These are phyloP conservation scores for Drosophila subsilvestris DNA, from an alignment of 2,888 invertebrate species.

Conservation along the genomic window DNA sequence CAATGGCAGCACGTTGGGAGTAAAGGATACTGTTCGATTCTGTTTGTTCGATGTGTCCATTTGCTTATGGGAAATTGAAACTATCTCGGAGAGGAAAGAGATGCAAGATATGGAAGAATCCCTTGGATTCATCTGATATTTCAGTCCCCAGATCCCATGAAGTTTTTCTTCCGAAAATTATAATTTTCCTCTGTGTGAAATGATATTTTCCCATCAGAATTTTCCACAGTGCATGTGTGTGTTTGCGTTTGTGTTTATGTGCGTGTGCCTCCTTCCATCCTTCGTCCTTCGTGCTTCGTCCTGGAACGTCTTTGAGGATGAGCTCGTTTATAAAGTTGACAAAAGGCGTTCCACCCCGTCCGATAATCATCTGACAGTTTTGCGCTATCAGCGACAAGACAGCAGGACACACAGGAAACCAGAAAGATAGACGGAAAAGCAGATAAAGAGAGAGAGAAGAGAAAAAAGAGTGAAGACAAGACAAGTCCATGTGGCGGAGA, in stretches of 20 bases:
- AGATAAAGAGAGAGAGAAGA: neutral
- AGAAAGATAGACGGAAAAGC: slow-evolving; percentile 4
- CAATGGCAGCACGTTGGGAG: no score
- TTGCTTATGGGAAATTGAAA: no score
- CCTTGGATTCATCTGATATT: no score
- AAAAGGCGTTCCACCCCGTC: slow-evolving; percentile 67
- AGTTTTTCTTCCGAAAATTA: no score
- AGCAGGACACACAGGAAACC: slow-evolving; percentile 11
- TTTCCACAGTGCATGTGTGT: neutral
- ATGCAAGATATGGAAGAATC: no score
- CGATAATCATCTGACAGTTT: slow-evolving; percentile 79
- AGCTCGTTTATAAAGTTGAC: slow-evolving; percentile 79
- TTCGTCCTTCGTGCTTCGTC: slow-evolving; percentile 38
- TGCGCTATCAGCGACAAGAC: slow-evolving; percentile 74
- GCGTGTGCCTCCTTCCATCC: slow-evolving; percentile 52
- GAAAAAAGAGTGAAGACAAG: neutral
- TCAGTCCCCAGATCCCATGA: no score
- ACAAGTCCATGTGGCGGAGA: slow-evolving; percentile 34
- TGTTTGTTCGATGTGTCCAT: no score
- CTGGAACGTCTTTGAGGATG: slow-evolving; percentile 24
- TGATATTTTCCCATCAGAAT: no score
- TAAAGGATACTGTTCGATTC: no score
- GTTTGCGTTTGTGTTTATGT: slow-evolving; percentile 30
- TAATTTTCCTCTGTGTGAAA: no score
- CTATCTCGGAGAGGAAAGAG: no score